phyloP scores from a whole-genome alignment of 2,113 vertebrate species.

The Suncus etruscus region DNA sequence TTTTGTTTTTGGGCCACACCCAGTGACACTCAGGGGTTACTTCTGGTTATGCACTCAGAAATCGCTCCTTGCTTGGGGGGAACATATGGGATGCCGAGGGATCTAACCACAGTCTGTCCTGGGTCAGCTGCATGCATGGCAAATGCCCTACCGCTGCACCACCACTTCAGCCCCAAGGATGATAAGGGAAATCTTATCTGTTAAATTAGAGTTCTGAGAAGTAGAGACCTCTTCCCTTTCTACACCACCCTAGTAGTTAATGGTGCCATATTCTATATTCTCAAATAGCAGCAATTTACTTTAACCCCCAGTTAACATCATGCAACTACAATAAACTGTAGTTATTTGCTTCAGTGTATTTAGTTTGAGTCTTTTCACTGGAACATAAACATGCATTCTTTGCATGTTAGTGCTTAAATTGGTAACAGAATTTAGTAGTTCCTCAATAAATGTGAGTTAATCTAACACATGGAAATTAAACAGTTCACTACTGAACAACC shows the following conservation, averaged over 20 bases:
- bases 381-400: background rate
- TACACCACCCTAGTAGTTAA: background rate
- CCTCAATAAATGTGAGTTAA: constrained; percentile 28
- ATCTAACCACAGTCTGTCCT: no score
- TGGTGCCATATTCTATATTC: background rate
- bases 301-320: no score
- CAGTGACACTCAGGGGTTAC: no score
- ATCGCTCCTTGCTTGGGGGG: no score
- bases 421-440: background rate
- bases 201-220: background rate
- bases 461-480: no score
- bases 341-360: constrained; percentile 9
- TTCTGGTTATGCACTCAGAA: no score
- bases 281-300: background rate
- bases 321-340: background rate
- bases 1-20: no score
- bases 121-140: no score
- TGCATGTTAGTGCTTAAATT: background rate
- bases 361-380: background rate
- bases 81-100: no score
- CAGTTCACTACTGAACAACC: no score
- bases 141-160: no score
- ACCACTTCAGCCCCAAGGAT: no score
- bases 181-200: background rate
- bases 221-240: background rate